Base-by-base conservation (phyloP, 2,113 vertebrate genomes). In the western clawed frog (Xenopus tropicalis) region DNA sequence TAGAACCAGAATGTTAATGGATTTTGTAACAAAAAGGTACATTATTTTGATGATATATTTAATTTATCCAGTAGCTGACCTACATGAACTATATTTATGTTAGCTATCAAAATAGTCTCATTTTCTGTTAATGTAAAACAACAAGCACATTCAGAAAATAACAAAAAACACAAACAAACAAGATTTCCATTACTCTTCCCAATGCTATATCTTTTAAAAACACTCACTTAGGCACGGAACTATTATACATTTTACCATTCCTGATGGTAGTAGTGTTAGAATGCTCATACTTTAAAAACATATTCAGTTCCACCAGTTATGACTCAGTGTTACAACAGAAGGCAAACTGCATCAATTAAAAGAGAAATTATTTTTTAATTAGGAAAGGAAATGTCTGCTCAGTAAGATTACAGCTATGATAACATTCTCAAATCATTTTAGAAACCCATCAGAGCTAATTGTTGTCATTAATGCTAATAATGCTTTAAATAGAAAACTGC, bases 301-400 rank as follows among this genome's bases (percentile, higher is more conserved):
- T 37, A 25, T 58, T 17, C 44, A 61, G 21, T 20, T 16, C 54
- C 64, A 37, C 56, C 54, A 67, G 29, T 74, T 74, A 74, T 37
- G 43, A 68, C 23, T 61, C 56, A 52, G 14, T 61, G 54, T 48
- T 61, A 51, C 54, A 74, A 67, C 64, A 74, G 72, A 74, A 67
- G 63, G 72, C 56, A 74, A 67, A 74, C 61, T 21, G 57, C 72
- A 68, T 73, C 42, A 29, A 16, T 74, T 21, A 67, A 52, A 48
- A 48, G 13, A 13, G 64, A 61, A 46, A 61, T 68, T 19, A 51
- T 74, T 21, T 61, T 68, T 68, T 74, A 68, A 68, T 74, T 67
- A 74, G 65, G 11, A 65, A 58, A 37, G 59, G 71, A 24, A 66
- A 44, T 48, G 62, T 29, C 61, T 54, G 17, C 66, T 58, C 22